Evolutionary conservation across 2,888 invertebrate species (phyloP).

Genomic region (Fabriciana adippe): DNA sequence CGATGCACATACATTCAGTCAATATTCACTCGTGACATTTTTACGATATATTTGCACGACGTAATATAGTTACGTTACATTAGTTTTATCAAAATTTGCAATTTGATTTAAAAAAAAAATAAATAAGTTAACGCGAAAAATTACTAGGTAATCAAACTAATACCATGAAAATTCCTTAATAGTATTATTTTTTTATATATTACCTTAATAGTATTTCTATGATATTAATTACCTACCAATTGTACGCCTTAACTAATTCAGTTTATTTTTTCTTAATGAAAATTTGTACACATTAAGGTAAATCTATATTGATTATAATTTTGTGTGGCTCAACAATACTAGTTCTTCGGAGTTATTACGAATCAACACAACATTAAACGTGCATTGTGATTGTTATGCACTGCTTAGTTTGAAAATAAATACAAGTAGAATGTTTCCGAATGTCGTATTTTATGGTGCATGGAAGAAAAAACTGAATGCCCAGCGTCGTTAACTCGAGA

Average conservation of each 20-base stretch:
- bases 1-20: no score
- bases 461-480: slow-evolving; percentile 73
- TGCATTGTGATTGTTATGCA: slow-evolving; percentile 55
- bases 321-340: slow-evolving; percentile 2
- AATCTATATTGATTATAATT: not conserved
- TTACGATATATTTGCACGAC: no score
- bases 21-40: no score
- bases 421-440: slow-evolving; percentile 62
- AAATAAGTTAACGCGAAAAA: no score
- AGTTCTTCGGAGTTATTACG: slow-evolving; percentile 29
- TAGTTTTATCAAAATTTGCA: no score
- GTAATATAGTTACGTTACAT: no score
- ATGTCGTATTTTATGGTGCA: slow-evolving; percentile 75
- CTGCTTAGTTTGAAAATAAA: slow-evolving; percentile 63
- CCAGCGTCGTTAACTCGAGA: slow-evolving; percentile 77
- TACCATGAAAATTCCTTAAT: not conserved
- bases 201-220: no score
- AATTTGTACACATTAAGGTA: no score
- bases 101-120: no score
- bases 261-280: no score
- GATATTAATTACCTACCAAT: no score
- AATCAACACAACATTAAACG: slow-evolving; percentile 50
- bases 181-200: not conserved
- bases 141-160: not conserved
- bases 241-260: no score